These are phyloP conservation scores for Cyrtorhinus lividipennis DNA, from an alignment of 1,140 invertebrate species.

Conservation along the genomic window DNA sequence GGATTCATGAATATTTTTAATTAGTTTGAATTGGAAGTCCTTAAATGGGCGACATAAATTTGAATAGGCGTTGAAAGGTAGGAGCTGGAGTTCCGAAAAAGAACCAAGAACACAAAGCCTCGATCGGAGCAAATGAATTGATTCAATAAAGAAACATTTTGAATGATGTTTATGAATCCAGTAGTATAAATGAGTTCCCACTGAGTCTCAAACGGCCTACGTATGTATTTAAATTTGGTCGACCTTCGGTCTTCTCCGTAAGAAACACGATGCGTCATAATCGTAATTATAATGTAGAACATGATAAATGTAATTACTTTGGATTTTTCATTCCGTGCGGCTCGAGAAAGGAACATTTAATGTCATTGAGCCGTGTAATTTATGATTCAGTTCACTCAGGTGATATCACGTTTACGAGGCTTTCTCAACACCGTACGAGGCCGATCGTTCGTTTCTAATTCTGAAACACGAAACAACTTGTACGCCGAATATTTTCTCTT, in stretches of 20 bases:
- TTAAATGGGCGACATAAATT: background rate
- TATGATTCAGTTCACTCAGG: background rate
- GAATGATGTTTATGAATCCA: background rate
- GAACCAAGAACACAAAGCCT: background rate
- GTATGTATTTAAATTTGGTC: background rate
- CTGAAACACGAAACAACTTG: too few species aligned
- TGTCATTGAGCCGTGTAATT: background rate
- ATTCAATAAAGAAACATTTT: background rate
- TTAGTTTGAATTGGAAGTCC: background rate
- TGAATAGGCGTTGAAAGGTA: background rate
- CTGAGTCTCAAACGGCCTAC: background rate
- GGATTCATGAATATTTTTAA: background rate
- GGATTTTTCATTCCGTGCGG: background rate
- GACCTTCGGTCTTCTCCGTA: background rate
- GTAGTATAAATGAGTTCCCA: background rate
- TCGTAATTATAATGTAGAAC: background rate
- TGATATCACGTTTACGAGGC: too few species aligned
- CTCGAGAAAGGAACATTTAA: background rate
- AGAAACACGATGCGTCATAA: background rate
- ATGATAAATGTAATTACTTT: background rate
- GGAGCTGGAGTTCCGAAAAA: background rate
- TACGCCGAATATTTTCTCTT: too few species aligned
- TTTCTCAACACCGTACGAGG: too few species aligned
- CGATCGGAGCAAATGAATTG: background rate
- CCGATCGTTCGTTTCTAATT: too few species aligned